phyloP scores from a whole-genome alignment of 2,797 vertebrate genomes.

The Sebastes jordani region DNA sequence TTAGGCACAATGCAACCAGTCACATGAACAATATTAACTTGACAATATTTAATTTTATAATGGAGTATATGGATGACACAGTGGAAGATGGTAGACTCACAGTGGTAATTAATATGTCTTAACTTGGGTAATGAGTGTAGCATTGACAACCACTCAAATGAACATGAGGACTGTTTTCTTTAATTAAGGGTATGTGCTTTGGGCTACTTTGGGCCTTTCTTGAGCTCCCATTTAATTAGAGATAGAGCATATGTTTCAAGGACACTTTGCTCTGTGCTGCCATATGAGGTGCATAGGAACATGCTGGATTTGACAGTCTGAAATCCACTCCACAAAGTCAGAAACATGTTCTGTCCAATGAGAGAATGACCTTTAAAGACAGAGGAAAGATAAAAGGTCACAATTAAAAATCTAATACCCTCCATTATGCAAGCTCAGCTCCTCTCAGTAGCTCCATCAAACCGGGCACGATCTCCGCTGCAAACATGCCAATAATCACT shows the following conservation, averaged over 20 bases:
- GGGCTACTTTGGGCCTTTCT: constrained; percentile 20
- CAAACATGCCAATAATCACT: background rate
- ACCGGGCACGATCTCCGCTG: background rate
- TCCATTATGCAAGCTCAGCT: constrained; percentile 3
- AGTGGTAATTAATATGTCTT: background rate
- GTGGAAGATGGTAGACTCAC: background rate
- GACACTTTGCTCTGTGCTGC: constrained; percentile 44
- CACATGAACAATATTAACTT: background rate
- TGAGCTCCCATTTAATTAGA: constrained; percentile 48
- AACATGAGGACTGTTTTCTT: constrained; percentile 2
- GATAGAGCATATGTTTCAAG: constrained; percentile 64
- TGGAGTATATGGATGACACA: background rate
- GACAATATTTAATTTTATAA: background rate
- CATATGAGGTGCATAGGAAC: constrained; percentile 21
- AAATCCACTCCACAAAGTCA: constrained; percentile 23
- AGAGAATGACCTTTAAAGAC: constrained; percentile 57
- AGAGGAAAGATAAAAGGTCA: constrained; percentile 50
- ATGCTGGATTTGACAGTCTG: constrained; percentile 39
- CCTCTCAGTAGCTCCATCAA: background rate
- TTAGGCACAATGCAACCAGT: background rate
- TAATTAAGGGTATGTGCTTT: constrained; percentile 19
- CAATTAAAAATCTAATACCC: constrained; percentile 26
- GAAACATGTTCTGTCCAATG: constrained; percentile 34
- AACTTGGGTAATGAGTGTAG: background rate
- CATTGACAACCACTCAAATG: constrained; percentile 3